Conservation (phyloP, 1,140 invertebrate genomes). For the Carposina sasakii region DNA sequence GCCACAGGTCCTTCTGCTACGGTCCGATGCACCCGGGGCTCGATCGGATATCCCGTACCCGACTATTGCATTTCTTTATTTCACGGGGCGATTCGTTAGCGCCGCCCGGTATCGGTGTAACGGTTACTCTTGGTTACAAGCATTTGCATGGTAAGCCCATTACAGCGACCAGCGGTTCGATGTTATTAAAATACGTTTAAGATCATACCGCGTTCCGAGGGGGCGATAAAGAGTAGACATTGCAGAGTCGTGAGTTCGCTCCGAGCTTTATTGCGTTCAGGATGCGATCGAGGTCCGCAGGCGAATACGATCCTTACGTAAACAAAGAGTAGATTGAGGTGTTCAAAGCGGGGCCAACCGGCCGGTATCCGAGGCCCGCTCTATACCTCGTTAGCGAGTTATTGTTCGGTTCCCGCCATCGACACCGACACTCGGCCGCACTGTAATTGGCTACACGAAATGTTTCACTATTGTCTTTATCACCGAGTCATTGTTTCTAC, state of each 20-base stretch:
- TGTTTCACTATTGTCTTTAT: conserved; percentile 12
- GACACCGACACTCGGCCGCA: conserved; percentile 25
- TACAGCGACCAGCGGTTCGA: conserved; percentile 45
- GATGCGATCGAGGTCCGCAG: conserved; percentile 43
- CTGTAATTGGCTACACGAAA: conserved; percentile 33
- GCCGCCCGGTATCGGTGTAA: conserved; percentile 51
- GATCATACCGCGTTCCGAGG: conserved; percentile 45
- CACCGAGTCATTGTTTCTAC: conserved; percentile 1
- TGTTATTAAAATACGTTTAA: conserved; percentile 64
- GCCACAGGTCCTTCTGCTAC: no score
- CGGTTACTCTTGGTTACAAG: conserved; percentile 41
- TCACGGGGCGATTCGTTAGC: conserved; percentile 45
- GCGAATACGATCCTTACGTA: conserved; percentile 37
- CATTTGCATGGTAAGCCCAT: conserved; percentile 60
- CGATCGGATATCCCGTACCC: conserved; percentile 56
- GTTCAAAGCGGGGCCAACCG: conserved; percentile 22
- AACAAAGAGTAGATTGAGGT: conserved; percentile 49
- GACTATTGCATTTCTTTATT: conserved; percentile 61
- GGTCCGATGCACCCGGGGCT: conserved; percentile 22
- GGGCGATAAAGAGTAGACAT: conserved; percentile 56
- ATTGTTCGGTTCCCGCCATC: conserved; percentile 29
- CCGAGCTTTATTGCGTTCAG: conserved; percentile 54
- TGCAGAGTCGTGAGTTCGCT: conserved; percentile 56
- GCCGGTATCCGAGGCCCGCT: conserved; percentile 9
- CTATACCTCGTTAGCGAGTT: conserved; percentile 42